These are phyloP conservation scores for Tethya wilhelma DNA, from an alignment of 37 sponge, comb jelly and placozoan genomes.

Conservation along the genomic window DNA sequence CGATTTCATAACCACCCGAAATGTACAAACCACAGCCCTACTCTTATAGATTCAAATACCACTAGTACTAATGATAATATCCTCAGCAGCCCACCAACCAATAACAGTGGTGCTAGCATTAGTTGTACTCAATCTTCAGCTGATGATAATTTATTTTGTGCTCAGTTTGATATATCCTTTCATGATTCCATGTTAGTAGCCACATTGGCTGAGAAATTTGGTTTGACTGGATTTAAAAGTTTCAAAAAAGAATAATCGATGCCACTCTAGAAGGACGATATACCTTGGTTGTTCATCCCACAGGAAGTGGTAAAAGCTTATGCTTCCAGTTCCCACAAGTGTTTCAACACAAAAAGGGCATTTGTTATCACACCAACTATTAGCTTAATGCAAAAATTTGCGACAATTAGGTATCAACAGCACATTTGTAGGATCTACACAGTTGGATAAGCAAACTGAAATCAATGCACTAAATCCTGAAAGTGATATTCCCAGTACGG, in stretches of 20 bases:
- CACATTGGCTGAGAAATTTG: conserved; percentile 30
- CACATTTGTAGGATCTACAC: conserved; percentile 4
- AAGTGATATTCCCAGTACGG: neutral
- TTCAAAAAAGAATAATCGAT: conserved; percentile 25
- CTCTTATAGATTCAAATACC: too few relatives aligned
- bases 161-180: too few relatives aligned
- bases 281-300: conserved; percentile 20
- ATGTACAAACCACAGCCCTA: too few relatives aligned
- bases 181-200: conserved; percentile 12
- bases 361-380: conserved; percentile 32
- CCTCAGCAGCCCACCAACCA: too few relatives aligned
- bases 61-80: too few relatives aligned
- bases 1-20: too few relatives aligned
- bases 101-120: too few relatives aligned
- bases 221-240: conserved; percentile 14
- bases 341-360: conserved; percentile 17
- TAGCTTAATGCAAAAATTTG: conserved; percentile 21
- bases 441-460: neutral
- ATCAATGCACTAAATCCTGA: neutral
- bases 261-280: neutral
- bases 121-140: too few relatives aligned
- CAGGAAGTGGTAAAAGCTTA: conserved; percentile 35
- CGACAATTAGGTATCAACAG: neutral
- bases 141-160: too few relatives aligned
- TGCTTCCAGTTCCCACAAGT: conserved; percentile 37